Base-by-base conservation (phyloP, 2,113 vertebrate species). In the Sorex araneus region DNA sequence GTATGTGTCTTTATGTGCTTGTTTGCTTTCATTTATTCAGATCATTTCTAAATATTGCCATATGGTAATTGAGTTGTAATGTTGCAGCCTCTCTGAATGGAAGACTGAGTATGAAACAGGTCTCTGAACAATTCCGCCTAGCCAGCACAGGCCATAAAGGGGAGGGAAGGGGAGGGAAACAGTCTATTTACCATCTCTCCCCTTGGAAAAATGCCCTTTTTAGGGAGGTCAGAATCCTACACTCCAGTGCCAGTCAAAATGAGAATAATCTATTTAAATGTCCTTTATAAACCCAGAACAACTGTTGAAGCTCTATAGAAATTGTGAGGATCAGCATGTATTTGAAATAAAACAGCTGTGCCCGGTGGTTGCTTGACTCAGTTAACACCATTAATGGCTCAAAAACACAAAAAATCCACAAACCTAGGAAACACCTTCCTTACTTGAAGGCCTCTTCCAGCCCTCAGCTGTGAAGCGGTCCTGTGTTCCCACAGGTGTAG, bases 331-430 rank as follows among this genome's bases (percentile, higher is more conserved):
- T 97, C 96, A 98, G 97, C 97, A 97, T 97, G 96, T 95, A 95
- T 96, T 80, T 97, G 82, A 87, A 96, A 97, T 97, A 96, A 98
- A 98, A 89, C 97, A 98, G 97, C 97, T 98, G 97, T 97, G 98
- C 77, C 86, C 96, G 92, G 97, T 94, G 47, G 84, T 96, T 96
- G 45, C 92, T 97, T 95, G 93, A 95, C 60, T 97, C 93, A 36
- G 50, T 93, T 96, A 96, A 91, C 4, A 23, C 67, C 47, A 28
- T 92, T 97, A 97, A 96, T 79, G 94, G 96, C 92, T 95, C 71
- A 82, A 96, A 95, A 73, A 86, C 92, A 93, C 50, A 81, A 84
- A 96, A 97, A 96, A 94, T 60, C 11, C 75, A 78, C 69, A 94
- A 97, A 90, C 81, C 27, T 60, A 89, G 85, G 95, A 97, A 96